Evolutionary conservation across 2,113 vertebrate species (phyloP), one percentile per base, ranked within the genome.

Genomic region (Aspidoscelis tigris): DNA sequence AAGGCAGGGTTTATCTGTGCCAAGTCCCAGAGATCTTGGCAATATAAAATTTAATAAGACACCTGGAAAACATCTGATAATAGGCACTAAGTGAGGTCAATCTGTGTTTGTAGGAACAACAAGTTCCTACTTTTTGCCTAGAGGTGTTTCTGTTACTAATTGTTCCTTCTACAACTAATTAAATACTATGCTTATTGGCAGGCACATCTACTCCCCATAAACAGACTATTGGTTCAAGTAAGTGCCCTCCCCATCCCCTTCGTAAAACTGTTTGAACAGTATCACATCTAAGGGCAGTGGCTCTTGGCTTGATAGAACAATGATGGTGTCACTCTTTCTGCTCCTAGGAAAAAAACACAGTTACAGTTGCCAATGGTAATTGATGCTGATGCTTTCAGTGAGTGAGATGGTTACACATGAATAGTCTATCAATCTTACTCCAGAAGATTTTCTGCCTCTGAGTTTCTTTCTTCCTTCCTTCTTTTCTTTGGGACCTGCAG

Each of bases 1-100:
- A 3, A 88, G 65, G 58, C 80, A 81, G 89, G 90, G 93, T 93
- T 88, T 83, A 90, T 89, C 87, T 89, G 74, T 68, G 83, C 50
- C 86, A 88, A 85, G 87, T 93, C 93, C 91, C 88, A 22, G 41
- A 93, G 92, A 91, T 93, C 94, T 93, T 84, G 89, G 87, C 84
- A 85, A 81, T 71, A 14, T 47, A 65, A 78, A 91, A 84, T 86
- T 85, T 92, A 92, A n/a, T 61, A 91, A 93, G 80, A 87, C 72
- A 88, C 77, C 69, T 81, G 80, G 84, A 92, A 95, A 93, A 92
- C 66, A 55, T 70, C 55, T 74, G 84, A 41, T 91, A 91, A 92
- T 70, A 91, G 90, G 83, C 84, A 55, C 26, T 86, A 92, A 92
- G 90, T 83, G 91, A 92, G 94, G 93, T 96, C 92, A 94, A 64